phyloP scores from a whole-genome alignment of 2,113 vertebrate genomes.

The Ctenodactylus gundi region DNA sequence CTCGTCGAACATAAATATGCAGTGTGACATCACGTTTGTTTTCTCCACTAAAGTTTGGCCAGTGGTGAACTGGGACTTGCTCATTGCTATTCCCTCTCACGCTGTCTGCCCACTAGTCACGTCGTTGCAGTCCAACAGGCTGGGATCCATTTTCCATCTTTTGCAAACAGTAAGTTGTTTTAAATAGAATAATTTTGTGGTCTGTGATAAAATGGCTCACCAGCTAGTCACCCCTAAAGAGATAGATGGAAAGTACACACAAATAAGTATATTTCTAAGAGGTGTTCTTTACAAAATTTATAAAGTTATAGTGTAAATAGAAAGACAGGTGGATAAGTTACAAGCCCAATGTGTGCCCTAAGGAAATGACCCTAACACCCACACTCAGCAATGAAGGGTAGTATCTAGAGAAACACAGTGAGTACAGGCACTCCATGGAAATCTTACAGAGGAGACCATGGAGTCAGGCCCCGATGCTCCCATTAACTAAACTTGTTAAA shows the following conservation, averaged over 20 bases:
- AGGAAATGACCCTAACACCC: not conserved
- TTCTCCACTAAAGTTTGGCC: not conserved
- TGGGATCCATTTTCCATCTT: not conserved
- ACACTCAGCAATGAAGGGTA: not conserved
- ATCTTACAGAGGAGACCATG: no score
- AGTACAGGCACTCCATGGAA: not conserved
- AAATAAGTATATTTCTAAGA: not conserved
- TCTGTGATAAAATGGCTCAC: not conserved
- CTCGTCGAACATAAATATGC: not conserved
- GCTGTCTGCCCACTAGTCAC: not conserved
- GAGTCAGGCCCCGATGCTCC: no score
- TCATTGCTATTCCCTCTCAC: not conserved
- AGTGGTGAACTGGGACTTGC: not conserved
- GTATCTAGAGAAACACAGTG: not conserved
- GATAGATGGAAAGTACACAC: not conserved
- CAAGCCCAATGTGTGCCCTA: rapidly evolving
- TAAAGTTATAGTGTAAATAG: not conserved
- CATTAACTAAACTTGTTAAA: not conserved
- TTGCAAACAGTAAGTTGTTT: not conserved
- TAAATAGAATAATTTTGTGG: not conserved
- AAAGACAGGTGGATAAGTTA: not conserved
- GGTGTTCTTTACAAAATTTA: not conserved
- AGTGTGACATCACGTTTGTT: not conserved
- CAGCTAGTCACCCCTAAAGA: not conserved
- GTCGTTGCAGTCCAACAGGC: not conserved